A percentile compares a stretch with the other conserved stretches of the same genome.
Conservation (phyloP, 2,888 invertebrate genomes). For the Drosophila leonis region DNA sequence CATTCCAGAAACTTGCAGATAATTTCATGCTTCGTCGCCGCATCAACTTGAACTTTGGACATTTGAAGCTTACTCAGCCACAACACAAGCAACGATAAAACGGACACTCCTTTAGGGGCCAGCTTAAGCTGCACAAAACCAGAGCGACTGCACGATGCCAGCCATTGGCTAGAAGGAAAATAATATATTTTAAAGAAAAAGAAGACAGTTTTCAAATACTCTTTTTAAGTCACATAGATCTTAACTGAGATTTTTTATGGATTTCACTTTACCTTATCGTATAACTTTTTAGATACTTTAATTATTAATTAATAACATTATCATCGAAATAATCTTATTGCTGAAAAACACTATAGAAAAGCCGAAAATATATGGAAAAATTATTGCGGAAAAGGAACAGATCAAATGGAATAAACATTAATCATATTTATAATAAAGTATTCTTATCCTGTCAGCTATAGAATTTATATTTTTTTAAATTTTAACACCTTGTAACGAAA, state of each 20-base stretch:
- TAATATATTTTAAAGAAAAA: not conserved
- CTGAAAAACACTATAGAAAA: no score
- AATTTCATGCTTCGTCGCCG: conserved; percentile 48
- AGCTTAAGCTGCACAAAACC: conserved; percentile 11
- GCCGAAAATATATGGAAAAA: not conserved
- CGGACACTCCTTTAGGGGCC: conserved; percentile 27
- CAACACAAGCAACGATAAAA: conserved; percentile 16
- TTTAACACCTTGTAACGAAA: not conserved
- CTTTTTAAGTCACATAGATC: not conserved
- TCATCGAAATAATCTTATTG: no score
- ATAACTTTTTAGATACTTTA: not conserved
- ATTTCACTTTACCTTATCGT: not conserved
- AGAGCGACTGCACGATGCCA: conserved; percentile 29
- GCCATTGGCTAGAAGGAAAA: conserved; percentile 29
- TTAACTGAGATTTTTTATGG: not conserved
- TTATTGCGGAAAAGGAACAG: no score
- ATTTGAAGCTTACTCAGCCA: conserved; percentile 25
- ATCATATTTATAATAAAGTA: not conserved
- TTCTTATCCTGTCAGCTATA: not conserved
- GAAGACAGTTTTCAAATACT: not conserved
- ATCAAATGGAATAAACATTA: not conserved
- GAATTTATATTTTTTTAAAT: not conserved
- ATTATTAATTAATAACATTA: not conserved
- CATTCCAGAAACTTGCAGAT: conserved; percentile 20
- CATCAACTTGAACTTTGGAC: conserved; percentile 17